These are phyloP conservation scores for Crotalus horridus DNA, from an alignment of 2,113 vertebrate species.

Conservation along the genomic window DNA sequence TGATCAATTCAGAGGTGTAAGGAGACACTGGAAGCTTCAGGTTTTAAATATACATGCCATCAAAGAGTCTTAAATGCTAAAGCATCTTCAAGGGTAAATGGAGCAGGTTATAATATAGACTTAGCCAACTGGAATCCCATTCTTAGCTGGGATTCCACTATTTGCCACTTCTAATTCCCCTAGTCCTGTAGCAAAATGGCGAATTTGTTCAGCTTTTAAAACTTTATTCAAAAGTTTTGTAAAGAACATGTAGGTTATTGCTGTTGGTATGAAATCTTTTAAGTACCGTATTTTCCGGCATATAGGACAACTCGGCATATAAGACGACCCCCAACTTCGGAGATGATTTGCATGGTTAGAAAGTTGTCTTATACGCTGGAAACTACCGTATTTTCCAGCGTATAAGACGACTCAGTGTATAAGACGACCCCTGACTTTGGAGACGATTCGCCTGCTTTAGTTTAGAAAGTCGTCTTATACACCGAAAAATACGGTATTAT, in stretches of 20 bases:
- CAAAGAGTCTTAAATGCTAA: neutral
- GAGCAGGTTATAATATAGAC: neutral
- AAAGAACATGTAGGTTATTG: slow-evolving; percentile 2
- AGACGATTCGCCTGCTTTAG: too few species aligned
- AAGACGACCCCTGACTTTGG: too few species aligned
- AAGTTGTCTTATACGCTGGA: too few species aligned
- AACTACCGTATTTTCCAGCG: too few species aligned
- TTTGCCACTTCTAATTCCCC: neutral
- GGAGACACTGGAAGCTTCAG: neutral
- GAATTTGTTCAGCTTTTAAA: slow-evolving; percentile 32
- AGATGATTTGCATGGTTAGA: too few species aligned
- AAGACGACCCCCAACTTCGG: too few species aligned
- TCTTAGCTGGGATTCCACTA: neutral
- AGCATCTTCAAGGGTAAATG: neutral
- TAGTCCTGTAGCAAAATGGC: slow-evolving; percentile 24
- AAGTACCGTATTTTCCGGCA: neutral
- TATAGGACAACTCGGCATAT: too few species aligned
- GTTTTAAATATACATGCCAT: neutral
- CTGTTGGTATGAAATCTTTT: slow-evolving; percentile 40
- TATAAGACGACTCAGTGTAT: too few species aligned
- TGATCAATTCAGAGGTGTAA: neutral
- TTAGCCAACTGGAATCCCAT: neutral
- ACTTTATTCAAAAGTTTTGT: slow-evolving; percentile 18
- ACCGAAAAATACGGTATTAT: neutral
- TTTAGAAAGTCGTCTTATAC: too few species aligned